Evolutionary conservation across 2,113 vertebrate genomes (phyloP).

Genomic region (Brachyhypopomus gauderio): DNA sequence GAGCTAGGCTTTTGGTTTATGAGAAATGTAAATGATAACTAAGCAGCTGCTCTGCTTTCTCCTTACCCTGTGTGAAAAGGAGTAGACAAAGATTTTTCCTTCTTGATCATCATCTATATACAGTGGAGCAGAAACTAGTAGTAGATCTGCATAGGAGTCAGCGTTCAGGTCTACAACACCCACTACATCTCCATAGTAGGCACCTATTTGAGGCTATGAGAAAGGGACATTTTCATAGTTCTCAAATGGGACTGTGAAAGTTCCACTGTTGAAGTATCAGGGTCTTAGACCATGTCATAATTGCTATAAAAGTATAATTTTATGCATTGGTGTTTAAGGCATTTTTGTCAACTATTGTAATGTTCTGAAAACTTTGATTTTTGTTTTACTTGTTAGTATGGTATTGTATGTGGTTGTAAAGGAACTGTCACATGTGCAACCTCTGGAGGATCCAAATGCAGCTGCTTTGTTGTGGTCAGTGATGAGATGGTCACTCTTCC

Average conservation of each 20-base stretch:
- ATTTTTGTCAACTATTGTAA: too few species aligned
- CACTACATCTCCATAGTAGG: constrained; percentile 83
- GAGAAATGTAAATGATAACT: not conserved
- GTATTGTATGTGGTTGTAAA: not conserved
- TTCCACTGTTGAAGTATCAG: too few species aligned
- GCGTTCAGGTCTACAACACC: constrained; percentile 72
- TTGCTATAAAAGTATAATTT: too few species aligned
- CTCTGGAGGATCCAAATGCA: constrained; percentile 23
- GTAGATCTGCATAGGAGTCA: constrained; percentile 67
- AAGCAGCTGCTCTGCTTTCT: not conserved
- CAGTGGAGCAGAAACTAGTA: constrained; percentile 80
- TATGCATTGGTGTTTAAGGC: too few species aligned
- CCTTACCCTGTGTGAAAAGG: constrained; percentile 56
- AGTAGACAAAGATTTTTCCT: constrained; percentile 78
- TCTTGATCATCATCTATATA: constrained; percentile 69
- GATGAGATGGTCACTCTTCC: constrained; percentile 58
- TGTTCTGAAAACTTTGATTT: not conserved
- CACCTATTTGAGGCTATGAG: constrained; percentile 72
- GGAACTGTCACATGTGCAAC: constrained; percentile 14
- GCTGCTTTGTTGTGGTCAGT: fast-evolving
- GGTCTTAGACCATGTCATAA: too few species aligned
- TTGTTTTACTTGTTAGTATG: not conserved
- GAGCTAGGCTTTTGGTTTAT: too few species aligned
- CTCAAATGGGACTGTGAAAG: too few species aligned
- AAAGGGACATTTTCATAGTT: not conserved